Evolutionary conservation across 2,113 vertebrate species (phyloP), one percentile per base, ranked within the genome.

Genomic region (Rhodinocichla rosea): DNA sequence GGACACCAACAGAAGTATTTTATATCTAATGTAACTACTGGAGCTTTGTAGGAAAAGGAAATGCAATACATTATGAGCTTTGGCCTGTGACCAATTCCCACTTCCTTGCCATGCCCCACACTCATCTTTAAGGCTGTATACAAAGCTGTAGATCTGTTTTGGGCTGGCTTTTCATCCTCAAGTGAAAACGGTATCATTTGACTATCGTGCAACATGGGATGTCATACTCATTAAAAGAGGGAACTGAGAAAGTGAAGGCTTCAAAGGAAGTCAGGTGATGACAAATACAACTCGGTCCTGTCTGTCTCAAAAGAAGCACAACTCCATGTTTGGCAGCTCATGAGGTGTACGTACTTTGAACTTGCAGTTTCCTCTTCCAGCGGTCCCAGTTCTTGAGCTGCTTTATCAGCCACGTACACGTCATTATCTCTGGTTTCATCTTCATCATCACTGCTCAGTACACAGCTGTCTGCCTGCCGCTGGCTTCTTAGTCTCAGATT

Each of bases 391-490:
- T 92, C 97, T 45, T 52, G 94, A 85, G 97, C 73, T 1, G 96
- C 87, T 49, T 96, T 97, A 12, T 97, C 93, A 57, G 97, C 96
- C 60, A 97, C 81, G 26, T 96, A 90, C 45, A 97, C 88, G 60
- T 97, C 81, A 13, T 62, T 96, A 93, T 98, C 94, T 84, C 97
- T 95, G 40, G 97, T 11, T 40, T 99, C 98, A 70, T 99, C 99
- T 13, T 99, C 99, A 22, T 99, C 99, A 37, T 99, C 99, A 1
- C 99, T 99, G 83, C 99, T 99, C 85, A 99, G 95, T 1, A 99
- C 98, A 10, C 99, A 99, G 96, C 99, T 99, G 94, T 99, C 98
- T 0, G 97, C 73, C 7, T 97, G 98, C 1, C 97, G 95, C 77
- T 97, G 97, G 63, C 93, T 94, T 45, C 97, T 88, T 11, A 96